phyloP scores from a whole-genome alignment of 2,888 invertebrate species.

The Apamea monoglypha region DNA sequence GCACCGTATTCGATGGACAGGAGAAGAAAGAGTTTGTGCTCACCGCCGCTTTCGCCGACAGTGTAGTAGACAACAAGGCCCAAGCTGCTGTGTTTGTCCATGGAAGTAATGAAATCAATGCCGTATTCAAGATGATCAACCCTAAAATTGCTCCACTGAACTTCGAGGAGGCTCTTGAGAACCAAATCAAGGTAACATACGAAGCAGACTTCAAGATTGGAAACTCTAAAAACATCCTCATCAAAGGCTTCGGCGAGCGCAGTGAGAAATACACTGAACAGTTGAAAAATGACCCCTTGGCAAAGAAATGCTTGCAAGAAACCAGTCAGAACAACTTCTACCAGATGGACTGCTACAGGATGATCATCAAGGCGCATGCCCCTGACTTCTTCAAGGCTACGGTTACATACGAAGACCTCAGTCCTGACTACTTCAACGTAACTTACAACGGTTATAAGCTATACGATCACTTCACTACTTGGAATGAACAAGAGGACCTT shows the following conservation, averaged over 20 bases:
- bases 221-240: constrained; percentile 80
- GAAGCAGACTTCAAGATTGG: constrained; percentile 89
- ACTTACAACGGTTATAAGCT: constrained; percentile 85
- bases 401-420: constrained; percentile 87
- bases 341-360: constrained; percentile 90
- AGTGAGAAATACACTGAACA: constrained; percentile 86
- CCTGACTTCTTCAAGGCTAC: constrained; percentile 87
- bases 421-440: constrained; percentile 79
- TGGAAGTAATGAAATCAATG: constrained; percentile 85
- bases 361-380: constrained; percentile 88
- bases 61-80: constrained; percentile 89
- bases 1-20: constrained; percentile 88
- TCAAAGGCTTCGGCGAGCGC: constrained; percentile 86
- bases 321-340: constrained; percentile 89
- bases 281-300: constrained; percentile 83
- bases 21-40: constrained; percentile 86
- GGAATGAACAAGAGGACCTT: constrained; percentile 87
- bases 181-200: constrained; percentile 86
- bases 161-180: constrained; percentile 88
- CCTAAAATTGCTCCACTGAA: constrained; percentile 88
- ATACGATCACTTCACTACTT: constrained; percentile 75
- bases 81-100: constrained; percentile 86
- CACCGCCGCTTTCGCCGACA: constrained; percentile 89
- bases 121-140: constrained; percentile 82
- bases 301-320: constrained; percentile 87